phyloP scores from a whole-genome alignment of 2,797 vertebrate species.

The Xerus rutilus region DNA sequence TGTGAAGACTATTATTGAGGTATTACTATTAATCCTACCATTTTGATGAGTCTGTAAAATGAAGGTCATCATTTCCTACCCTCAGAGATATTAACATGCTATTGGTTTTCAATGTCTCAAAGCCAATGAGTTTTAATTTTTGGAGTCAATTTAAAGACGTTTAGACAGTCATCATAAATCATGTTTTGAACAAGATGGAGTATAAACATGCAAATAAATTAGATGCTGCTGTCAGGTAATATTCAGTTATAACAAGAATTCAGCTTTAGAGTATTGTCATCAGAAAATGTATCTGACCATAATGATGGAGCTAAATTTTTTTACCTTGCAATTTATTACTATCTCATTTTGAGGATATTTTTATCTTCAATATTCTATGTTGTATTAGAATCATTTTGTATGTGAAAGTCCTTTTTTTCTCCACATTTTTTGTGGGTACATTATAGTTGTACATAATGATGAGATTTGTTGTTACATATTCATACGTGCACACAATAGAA shows the following conservation, averaged over 20 bases:
- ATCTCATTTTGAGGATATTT: slow-evolving; percentile 50
- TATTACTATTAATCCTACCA: slow-evolving; percentile 42
- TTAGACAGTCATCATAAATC: slow-evolving; percentile 41
- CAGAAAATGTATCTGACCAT: slow-evolving; percentile 43
- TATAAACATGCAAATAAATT: slow-evolving; percentile 62
- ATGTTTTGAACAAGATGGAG: slow-evolving; percentile 25
- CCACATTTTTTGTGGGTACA: no score
- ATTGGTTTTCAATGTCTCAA: slow-evolving; percentile 59
- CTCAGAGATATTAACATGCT: slow-evolving; percentile 38
- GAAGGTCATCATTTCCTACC: slow-evolving; percentile 51
- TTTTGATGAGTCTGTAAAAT: slow-evolving; percentile 53
- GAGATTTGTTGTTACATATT: no score
- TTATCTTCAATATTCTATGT: not conserved
- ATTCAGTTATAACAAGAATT: slow-evolving; percentile 51
- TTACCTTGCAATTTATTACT: slow-evolving; percentile 31
- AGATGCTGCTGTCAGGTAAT: not conserved
- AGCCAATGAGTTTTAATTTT: slow-evolving; percentile 61
- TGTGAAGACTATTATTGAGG: slow-evolving; percentile 39
- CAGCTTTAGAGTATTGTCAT: not conserved
- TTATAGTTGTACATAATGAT: no score
- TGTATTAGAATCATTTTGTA: not conserved
- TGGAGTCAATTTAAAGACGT: slow-evolving; percentile 57
- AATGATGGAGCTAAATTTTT: slow-evolving; percentile 35
- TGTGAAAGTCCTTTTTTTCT: not conserved
- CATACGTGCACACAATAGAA: no score